These are phyloP conservation scores for Tipula confusa DNA, from an alignment of 2,888 invertebrate genomes.

Conservation along the genomic window DNA sequence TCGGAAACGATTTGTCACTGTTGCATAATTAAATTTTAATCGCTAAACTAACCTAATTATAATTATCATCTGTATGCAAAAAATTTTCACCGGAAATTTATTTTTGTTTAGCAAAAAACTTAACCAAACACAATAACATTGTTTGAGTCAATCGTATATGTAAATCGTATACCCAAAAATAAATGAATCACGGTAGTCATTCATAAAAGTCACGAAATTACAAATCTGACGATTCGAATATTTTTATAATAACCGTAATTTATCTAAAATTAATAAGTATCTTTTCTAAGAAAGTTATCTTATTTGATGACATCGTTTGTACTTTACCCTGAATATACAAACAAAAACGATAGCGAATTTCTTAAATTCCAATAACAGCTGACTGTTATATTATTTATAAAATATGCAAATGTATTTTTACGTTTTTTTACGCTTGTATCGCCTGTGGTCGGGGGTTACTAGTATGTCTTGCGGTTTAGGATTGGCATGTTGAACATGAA, in stretches of 20 bases:
- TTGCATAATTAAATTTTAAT: background rate
- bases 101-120: background rate
- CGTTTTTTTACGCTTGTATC: no score
- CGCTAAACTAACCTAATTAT: background rate
- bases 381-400: background rate
- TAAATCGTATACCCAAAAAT: background rate
- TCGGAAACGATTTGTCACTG: background rate
- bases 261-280: background rate
- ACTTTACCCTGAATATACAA: no score
- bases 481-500: no score
- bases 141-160: background rate
- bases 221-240: background rate
- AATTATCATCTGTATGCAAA: background rate
- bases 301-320: background rate
- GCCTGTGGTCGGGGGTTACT: no score
- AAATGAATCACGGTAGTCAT: background rate
- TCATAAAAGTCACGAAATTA: background rate
- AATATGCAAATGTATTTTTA: background rate
- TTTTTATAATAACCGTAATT: background rate
- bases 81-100: conserved; percentile 17
- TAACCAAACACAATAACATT: background rate
- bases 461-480: no score
- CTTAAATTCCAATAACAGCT: background rate
- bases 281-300: background rate
- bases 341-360: background rate